These are phyloP conservation scores for Hemithea aestivaria DNA, from an alignment of 2,888 invertebrate species.

Conservation along the genomic window DNA sequence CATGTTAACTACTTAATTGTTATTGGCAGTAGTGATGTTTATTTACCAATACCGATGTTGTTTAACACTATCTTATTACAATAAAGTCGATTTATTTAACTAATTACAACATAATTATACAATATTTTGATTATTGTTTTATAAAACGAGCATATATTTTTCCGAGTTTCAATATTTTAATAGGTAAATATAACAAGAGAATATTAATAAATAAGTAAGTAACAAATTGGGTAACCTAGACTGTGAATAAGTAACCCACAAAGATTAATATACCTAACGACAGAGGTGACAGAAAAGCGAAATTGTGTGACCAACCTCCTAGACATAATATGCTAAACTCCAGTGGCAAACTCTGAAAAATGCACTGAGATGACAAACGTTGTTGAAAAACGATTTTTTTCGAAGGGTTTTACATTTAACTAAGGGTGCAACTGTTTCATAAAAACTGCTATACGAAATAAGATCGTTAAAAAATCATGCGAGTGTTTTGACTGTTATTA, in stretches of 20 bases:
- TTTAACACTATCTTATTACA: slow-evolving; percentile 55
- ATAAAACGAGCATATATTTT: slow-evolving; percentile 18
- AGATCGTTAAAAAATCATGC: no score
- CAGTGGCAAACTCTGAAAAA: no score
- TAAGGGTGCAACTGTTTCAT: no score
- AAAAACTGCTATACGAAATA: no score
- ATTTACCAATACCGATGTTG: slow-evolving; percentile 58
- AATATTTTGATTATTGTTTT: slow-evolving; percentile 37
- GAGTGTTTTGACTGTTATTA: no score
- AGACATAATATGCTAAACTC: no score
- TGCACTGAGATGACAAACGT: no score
- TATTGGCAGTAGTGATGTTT: slow-evolving; percentile 73
- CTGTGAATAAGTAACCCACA: slow-evolving; percentile 38
- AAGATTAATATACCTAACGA: slow-evolving; percentile 32
- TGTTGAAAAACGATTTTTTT: no score
- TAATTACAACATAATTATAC: slow-evolving; percentile 62
- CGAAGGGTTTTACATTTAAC: no score
- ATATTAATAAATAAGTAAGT: slow-evolving; percentile 9
- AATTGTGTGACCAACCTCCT: no score
- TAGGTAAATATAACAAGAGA: slow-evolving; percentile 2
- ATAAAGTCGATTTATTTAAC: slow-evolving; percentile 56
- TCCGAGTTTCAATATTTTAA: slow-evolving; percentile 11
- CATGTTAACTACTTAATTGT: slow-evolving; percentile 69
- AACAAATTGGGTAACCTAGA: slow-evolving; percentile 35
- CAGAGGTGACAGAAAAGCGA: no score